Evolutionary conservation across 2,797 vertebrate species (phyloP).

Genomic region (Urocyon cinereoargenteus): DNA sequence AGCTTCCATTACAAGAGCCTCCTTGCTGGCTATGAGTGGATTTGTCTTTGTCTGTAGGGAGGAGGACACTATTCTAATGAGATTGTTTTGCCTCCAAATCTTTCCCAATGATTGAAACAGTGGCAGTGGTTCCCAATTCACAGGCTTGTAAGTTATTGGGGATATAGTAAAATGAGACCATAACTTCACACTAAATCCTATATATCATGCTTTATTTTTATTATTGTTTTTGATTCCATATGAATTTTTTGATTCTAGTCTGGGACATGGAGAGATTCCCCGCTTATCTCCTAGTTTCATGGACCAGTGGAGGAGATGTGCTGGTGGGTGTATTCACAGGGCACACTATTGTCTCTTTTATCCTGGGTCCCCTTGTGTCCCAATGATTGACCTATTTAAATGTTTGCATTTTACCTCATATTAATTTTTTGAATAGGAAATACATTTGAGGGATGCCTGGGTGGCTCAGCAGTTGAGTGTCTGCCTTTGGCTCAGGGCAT

Average conservation of each 20-base stretch:
- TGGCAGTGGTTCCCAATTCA: background rate
- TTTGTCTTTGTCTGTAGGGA: background rate
- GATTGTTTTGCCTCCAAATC: background rate
- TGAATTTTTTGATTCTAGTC: background rate
- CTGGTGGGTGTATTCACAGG: background rate
- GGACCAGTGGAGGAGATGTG: background rate
- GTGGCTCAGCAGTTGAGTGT: no score
- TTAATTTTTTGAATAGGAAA: background rate
- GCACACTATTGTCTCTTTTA: background rate
- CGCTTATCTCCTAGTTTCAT: background rate
- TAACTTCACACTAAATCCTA: background rate
- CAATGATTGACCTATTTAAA: background rate
- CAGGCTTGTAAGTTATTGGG: background rate
- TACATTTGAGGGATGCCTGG: background rate
- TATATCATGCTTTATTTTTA: background rate
- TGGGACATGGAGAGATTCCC: background rate
- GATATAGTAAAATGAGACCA: background rate
- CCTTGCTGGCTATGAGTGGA: background rate
- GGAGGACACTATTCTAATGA: background rate
- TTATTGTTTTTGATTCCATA: background rate
- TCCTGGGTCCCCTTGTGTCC: background rate
- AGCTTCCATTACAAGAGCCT: background rate
- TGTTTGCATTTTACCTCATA: background rate
- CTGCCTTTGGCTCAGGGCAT: no score
- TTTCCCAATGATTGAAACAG: background rate